These are phyloP conservation scores for Dryobates pubescens DNA, from an alignment of 2,797 vertebrate genomes.

Conservation along the genomic window DNA sequence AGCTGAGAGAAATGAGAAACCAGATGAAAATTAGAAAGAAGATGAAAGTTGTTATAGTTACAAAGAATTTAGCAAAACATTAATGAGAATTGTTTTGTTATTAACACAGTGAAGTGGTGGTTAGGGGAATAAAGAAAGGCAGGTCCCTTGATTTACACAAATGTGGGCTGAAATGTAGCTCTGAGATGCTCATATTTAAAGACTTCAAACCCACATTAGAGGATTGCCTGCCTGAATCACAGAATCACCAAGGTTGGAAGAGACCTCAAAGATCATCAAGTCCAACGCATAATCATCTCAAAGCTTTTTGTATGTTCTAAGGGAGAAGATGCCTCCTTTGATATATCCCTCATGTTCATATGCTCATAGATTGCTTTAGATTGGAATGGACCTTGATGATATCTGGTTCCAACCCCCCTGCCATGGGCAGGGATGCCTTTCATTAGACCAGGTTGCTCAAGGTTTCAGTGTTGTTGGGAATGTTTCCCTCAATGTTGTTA, in stretches of 20 bases:
- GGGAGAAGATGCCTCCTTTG: not conserved
- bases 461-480: too few species aligned
- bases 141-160: not conserved
- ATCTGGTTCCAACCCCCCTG: too few species aligned
- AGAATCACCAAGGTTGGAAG: too few species aligned
- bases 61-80: not conserved
- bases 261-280: too few species aligned
- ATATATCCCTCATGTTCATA: not conserved
- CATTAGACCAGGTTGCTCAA: too few species aligned
- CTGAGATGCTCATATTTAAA: not conserved
- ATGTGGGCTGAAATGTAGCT: not conserved
- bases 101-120: not conserved
- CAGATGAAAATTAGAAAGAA: not conserved
- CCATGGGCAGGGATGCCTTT: too few species aligned
- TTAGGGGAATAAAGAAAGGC: not conserved
- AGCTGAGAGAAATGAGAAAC: not conserved
- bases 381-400: too few species aligned
- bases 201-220: not conserved
- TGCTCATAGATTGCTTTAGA: too few species aligned
- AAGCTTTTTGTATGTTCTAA: not conserved
- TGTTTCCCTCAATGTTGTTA: not conserved
- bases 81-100: not conserved
- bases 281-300: not conserved
- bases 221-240: not conserved
- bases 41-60: not conserved